A percentile compares a stretch with the other conserved stretches of the same genome.
phyloP scores from a whole-genome alignment of 2,888 invertebrate species.

The Drosophila sordidula region DNA sequence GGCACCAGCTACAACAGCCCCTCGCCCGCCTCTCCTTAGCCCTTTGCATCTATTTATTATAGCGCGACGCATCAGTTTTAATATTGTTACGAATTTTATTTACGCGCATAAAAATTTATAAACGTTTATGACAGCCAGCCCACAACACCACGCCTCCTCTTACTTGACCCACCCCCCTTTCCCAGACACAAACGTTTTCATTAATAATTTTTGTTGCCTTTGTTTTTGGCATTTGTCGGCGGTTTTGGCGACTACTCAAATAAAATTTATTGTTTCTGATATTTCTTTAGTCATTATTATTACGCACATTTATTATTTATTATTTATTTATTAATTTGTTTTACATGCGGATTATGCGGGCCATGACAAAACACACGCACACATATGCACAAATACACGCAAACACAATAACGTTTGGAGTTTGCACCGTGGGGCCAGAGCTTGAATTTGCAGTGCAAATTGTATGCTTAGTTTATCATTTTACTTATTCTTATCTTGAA shows the following conservation, averaged over 20 bases:
- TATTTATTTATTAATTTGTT: conserved; percentile 72
- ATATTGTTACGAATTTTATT: conserved; percentile 75
- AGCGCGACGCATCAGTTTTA: conserved; percentile 73
- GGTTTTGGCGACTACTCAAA: conserved; percentile 66
- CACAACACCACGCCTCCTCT: background rate
- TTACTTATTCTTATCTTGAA: too few relatives aligned
- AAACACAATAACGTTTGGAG: conserved; percentile 8
- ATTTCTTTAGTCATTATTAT: conserved; percentile 78
- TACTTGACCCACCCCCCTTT: background rate
- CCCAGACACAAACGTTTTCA: conserved; percentile 29
- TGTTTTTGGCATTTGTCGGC: conserved; percentile 60
- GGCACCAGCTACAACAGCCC: background rate
- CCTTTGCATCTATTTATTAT: conserved; percentile 62
- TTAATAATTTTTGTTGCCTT: conserved; percentile 51
- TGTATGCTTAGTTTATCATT: background rate
- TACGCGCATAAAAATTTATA: conserved; percentile 69
- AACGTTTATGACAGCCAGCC: conserved; percentile 72
- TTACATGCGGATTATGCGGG: conserved; percentile 62
- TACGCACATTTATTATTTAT: conserved; percentile 72
- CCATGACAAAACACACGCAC: conserved; percentile 17
- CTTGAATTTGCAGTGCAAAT: background rate
- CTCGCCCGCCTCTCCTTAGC: background rate
- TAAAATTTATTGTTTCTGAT: conserved; percentile 77
- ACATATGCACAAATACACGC: conserved; percentile 4
- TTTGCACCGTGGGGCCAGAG: conserved; percentile 9